Percentiles rank a stretch among this genome's conserved stretches.
These are phyloP conservation scores for Limnodromus scolopaceus DNA, from an alignment of 2,797 vertebrate species.

Conservation along the genomic window DNA sequence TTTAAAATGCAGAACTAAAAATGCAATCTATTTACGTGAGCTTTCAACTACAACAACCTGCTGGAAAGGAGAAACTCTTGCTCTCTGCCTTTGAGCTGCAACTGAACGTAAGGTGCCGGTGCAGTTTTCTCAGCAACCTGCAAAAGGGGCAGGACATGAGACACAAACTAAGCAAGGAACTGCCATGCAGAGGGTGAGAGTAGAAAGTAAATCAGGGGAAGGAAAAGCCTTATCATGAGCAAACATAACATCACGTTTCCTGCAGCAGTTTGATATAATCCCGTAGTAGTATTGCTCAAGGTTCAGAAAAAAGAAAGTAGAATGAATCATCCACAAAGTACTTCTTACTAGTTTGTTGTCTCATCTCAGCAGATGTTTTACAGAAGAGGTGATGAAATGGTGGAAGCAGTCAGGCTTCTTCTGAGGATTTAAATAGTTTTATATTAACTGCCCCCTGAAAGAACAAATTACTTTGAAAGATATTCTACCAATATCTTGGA, in stretches of 20 bases:
- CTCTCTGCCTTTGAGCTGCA: neutral
- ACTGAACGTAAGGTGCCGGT: neutral
- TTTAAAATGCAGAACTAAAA: neutral
- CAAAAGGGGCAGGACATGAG: neutral
- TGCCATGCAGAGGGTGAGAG: neutral
- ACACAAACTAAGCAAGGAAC: neutral
- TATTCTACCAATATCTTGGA: neutral
- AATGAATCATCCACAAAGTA: neutral
- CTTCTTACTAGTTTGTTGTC: neutral
- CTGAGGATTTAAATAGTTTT: neutral
- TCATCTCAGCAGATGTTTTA: neutral
- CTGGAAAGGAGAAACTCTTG: neutral
- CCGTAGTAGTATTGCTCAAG: neutral
- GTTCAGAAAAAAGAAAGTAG: neutral
- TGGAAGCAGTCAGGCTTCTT: neutral
- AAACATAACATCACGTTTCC: neutral
- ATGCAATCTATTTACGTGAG: fast-evolving
- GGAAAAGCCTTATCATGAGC: neutral
- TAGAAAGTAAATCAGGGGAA: neutral
- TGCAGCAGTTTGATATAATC: neutral
- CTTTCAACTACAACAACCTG: neutral
- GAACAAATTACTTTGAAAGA: neutral
- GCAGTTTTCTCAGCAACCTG: neutral
- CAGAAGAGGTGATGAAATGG: neutral
- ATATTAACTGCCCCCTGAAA: neutral